These are phyloP conservation scores for Drosophila guanche DNA, from an alignment of 1,140 invertebrate genomes.

Conservation along the genomic window DNA sequence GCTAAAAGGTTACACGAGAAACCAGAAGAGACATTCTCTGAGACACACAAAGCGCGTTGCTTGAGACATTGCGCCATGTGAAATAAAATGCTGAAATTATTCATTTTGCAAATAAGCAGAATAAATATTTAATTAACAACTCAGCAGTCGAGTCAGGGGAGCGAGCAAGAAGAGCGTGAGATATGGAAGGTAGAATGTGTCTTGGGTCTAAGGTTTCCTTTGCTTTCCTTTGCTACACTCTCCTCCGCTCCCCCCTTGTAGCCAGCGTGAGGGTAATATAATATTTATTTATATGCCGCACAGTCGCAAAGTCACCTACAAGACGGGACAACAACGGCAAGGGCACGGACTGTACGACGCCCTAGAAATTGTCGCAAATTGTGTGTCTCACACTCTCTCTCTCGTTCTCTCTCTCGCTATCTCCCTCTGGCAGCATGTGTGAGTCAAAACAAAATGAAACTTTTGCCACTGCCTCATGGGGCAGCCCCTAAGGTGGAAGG, in stretches of 20 bases:
- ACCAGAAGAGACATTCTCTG: neutral
- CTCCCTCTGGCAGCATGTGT: constrained; percentile 10
- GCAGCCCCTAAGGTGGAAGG: constrained; percentile 12
- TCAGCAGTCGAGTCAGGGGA: constrained; percentile 45
- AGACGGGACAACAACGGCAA: no score
- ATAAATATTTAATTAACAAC: constrained; percentile 82
- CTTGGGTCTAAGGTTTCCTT: constrained; percentile 65
- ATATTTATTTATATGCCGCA: constrained; percentile 77
- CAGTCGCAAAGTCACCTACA: constrained; percentile 56
- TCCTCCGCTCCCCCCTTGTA: neutral
- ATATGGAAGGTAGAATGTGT: constrained; percentile 14
- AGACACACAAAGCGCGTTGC: neutral
- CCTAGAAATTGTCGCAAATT: constrained; percentile 54
- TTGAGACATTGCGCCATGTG: constrained; percentile 42
- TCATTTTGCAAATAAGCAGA: constrained; percentile 81
- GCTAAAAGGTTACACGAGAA: constrained; percentile 41
- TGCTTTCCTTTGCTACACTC: neutral
- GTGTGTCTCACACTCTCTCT: constrained; percentile 21
- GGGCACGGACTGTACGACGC: constrained; percentile 34
- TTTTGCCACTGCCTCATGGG: constrained; percentile 45
- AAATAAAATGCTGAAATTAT: constrained; percentile 81
- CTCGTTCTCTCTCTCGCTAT: neutral
- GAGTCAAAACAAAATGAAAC: constrained; percentile 42
- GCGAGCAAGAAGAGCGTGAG: constrained; percentile 10
- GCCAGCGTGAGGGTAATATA: constrained; percentile 58